Evolutionary conservation across 2,797 vertebrate genomes (phyloP).

Genomic region (Sciurus vulgaris): DNA sequence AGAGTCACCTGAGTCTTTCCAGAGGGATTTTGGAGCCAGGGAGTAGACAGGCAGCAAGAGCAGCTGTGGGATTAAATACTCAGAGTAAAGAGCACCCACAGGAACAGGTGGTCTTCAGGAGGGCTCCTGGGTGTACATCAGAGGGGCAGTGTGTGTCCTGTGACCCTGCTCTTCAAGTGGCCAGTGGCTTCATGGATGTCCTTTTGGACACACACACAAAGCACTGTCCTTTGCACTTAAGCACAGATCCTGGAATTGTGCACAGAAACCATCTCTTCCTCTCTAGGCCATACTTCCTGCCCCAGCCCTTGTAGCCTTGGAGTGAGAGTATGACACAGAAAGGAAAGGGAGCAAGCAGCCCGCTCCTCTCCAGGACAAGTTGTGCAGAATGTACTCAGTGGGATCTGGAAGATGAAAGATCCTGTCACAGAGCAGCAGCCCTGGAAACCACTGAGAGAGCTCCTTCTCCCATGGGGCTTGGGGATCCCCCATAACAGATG

Average conservation of each 20-base stretch:
- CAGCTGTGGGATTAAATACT: not conserved
- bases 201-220: accelerated
- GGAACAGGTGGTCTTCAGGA: accelerated
- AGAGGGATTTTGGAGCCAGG: not conserved
- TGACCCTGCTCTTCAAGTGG: not conserved
- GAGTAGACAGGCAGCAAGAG: not conserved
- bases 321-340: not conserved
- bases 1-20: not conserved
- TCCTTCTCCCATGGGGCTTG: not conserved
- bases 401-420: not conserved
- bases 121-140: not conserved
- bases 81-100: too few relatives aligned
- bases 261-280: not conserved
- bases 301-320: not conserved
- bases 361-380: not conserved
- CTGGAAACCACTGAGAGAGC: not conserved
- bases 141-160: not conserved
- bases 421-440: not conserved
- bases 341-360: not conserved
- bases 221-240: not conserved
- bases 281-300: not conserved
- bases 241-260: accelerated
- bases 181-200: not conserved
- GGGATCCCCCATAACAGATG: not conserved
- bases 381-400: too few relatives aligned